These are phyloP conservation scores for Neoaliturus tenellus DNA, from an alignment of 2,888 invertebrate genomes.

Conservation along the genomic window DNA sequence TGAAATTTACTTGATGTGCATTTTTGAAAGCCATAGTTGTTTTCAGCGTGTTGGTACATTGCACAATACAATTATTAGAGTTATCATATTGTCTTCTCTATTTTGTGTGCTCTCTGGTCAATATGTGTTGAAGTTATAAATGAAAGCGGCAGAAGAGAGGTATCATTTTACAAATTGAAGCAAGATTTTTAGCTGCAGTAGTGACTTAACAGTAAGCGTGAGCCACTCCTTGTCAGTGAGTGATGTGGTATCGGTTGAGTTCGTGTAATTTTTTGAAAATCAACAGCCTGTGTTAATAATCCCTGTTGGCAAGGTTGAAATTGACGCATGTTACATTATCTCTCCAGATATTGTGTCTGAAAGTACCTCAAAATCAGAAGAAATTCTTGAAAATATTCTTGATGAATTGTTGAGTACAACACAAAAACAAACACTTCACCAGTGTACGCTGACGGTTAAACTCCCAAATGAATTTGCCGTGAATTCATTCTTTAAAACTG, in stretches of 20 bases:
- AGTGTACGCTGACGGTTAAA: neutral
- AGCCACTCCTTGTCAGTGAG: neutral
- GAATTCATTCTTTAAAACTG: neutral
- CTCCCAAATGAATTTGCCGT: neutral
- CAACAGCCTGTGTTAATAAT: neutral
- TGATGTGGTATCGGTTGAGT: neutral
- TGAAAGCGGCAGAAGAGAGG: neutral
- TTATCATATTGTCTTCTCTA: no score
- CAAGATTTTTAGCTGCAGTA: neutral
- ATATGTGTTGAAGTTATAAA: constrained; percentile 6
- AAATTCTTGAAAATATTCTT: neutral
- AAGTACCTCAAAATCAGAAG: neutral
- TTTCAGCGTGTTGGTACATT: no score
- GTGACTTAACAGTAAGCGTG: neutral
- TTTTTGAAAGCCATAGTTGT: no score
- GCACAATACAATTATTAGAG: no score
- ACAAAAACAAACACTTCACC: neutral
- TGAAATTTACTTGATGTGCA: no score
- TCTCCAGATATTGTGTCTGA: neutral
- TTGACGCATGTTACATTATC: neutral
- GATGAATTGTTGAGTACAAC: neutral
- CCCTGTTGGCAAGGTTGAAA: constrained; percentile 2
- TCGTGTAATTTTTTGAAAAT: neutral
- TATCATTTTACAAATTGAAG: neutral
- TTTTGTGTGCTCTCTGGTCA: neutral